These are phyloP conservation scores for Melanargia galathea DNA, from an alignment of 2,888 invertebrate genomes.

Conservation along the genomic window DNA sequence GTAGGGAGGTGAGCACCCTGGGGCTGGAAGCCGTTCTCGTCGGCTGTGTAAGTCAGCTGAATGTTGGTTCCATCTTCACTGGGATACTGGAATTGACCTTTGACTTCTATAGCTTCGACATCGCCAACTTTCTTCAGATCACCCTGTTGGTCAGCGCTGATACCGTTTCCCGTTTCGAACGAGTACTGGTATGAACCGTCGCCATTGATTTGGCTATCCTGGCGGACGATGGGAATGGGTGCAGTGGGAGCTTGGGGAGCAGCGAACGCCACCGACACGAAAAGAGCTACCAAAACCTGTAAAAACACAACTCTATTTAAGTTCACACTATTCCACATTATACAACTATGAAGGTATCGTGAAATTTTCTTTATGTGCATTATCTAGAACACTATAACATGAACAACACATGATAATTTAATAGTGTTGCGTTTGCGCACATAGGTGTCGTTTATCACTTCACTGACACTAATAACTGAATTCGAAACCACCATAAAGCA, in stretches of 20 bases:
- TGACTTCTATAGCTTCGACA: constrained; percentile 80
- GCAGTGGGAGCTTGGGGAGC: constrained; percentile 69
- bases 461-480: constrained; percentile 33
- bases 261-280: constrained; percentile 62
- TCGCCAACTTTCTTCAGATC: constrained; percentile 83
- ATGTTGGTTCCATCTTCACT: constrained; percentile 85
- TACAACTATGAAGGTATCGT: background rate
- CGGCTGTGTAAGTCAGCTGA: constrained; percentile 85
- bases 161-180: constrained; percentile 86
- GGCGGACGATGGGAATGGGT: constrained; percentile 80
- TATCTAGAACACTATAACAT: background rate
- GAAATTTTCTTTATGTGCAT: background rate
- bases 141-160: constrained; percentile 83
- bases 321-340: background rate
- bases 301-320: constrained; percentile 33
- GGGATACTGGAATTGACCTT: constrained; percentile 85
- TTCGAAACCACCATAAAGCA: constrained; percentile 43
- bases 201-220: constrained; percentile 81
- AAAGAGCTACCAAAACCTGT: constrained; percentile 68
- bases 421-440: constrained; percentile 2
- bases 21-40: constrained; percentile 88
- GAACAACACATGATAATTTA: constrained; percentile 6
- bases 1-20: constrained; percentile 84
- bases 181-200: constrained; percentile 84
- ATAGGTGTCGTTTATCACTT: constrained; percentile 30